phyloP scores from a whole-genome alignment of 2,797 vertebrate species.

The Rachycentron canadum region DNA sequence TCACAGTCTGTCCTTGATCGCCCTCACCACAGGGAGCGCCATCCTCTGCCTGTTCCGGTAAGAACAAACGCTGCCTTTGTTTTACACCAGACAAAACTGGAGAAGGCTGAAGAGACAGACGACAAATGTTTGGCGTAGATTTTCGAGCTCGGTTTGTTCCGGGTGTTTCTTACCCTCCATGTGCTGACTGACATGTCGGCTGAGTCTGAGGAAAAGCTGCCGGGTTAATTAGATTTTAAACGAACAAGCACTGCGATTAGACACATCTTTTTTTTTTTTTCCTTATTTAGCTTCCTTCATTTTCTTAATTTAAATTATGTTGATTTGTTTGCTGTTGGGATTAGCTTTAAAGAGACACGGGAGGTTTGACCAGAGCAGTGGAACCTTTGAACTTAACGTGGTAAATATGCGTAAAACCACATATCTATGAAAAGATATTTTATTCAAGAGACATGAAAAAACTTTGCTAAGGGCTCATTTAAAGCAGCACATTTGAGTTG shows the following conservation, averaged over 20 bases:
- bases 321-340: slow-evolving; percentile 15
- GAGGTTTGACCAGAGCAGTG: slow-evolving; percentile 4
- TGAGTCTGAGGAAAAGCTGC: neutral
- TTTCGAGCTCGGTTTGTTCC: neutral
- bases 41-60: slow-evolving; percentile 94
- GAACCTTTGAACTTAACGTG: neutral
- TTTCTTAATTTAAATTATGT: slow-evolving; percentile 24
- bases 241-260: neutral
- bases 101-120: neutral
- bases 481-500: neutral
- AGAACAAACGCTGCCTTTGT: slow-evolving; percentile 18
- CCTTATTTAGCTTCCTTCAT: slow-evolving; percentile 4
- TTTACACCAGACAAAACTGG: neutral
- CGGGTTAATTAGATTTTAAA: slow-evolving; percentile 29
- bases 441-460: neutral
- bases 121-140: neutral
- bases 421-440: slow-evolving; percentile 1
- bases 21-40: slow-evolving; percentile 90
- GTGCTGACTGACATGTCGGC: neutral
- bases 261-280: neutral
- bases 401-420: slow-evolving; percentile 9
- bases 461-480: neutral
- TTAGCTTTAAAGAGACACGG: neutral
- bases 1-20: slow-evolving; percentile 91
- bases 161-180: neutral